Percentiles rank a stretch among this genome's conserved stretches.
Conservation (phyloP, 2,888 invertebrate species). For the Drosophila buzzatii region DNA sequence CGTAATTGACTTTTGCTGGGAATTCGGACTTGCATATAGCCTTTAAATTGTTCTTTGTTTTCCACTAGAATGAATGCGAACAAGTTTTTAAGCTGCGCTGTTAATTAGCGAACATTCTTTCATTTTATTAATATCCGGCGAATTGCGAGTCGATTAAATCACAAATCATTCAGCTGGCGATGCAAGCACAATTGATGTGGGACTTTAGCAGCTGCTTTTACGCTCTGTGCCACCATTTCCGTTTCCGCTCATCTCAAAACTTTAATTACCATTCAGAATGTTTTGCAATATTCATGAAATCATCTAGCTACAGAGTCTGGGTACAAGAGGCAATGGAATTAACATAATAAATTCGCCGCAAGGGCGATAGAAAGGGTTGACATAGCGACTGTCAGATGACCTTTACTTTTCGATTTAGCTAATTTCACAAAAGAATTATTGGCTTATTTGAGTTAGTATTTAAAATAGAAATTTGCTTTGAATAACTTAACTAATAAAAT, state of each 20-base stretch:
- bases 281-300: constrained; percentile 46
- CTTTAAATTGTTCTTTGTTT: constrained; percentile 48
- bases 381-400: background rate
- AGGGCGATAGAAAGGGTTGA: background rate
- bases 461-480: too few species aligned
- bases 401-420: background rate
- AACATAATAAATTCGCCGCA: background rate
- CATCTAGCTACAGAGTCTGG: constrained; percentile 15
- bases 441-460: background rate
- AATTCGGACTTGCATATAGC: constrained; percentile 9
- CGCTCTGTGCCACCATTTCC: constrained; percentile 39
- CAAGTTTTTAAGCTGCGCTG: constrained; percentile 24
- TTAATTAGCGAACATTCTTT: constrained; percentile 60
- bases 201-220: constrained; percentile 33
- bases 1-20: constrained; percentile 48
- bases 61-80: constrained; percentile 23
- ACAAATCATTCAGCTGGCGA: constrained; percentile 35
- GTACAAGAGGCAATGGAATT: constrained; percentile 12
- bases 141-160: constrained; percentile 22
- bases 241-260: constrained; percentile 23
- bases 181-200: constrained; percentile 22
- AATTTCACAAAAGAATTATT: too few species aligned
- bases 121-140: constrained; percentile 60
- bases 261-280: constrained; percentile 48
- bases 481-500: too few species aligned